These are phyloP conservation scores for Phyllotreta striolata DNA, from an alignment of 2,888 invertebrate species.

Conservation along the genomic window DNA sequence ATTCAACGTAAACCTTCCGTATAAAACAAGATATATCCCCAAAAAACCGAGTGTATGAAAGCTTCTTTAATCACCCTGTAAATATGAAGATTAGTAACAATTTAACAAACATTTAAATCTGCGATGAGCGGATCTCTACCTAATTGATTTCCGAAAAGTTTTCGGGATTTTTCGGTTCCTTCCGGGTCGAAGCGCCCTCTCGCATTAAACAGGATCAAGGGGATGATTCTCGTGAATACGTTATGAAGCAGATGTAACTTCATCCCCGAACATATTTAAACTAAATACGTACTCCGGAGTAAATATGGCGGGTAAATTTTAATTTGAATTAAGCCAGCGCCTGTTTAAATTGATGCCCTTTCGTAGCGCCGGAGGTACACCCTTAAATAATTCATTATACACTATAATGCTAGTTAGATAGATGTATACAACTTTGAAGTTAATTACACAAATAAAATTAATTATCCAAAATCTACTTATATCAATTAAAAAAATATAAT, in stretches of 20 bases:
- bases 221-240: conserved; percentile 14
- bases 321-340: conserved; percentile 20
- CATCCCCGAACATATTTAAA: conserved; percentile 17
- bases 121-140: not conserved
- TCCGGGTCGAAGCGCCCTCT: not conserved
- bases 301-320: conserved; percentile 24
- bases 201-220: conserved; percentile 5
- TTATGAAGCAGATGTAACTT: conserved; percentile 20
- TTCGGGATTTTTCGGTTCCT: too few relatives aligned
- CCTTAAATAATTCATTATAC: not conserved
- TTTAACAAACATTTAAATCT: conserved; percentile 1
- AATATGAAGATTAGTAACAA: too few relatives aligned
- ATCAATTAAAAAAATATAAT: too few relatives aligned
- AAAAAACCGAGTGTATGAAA: too few relatives aligned
- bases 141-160: too few relatives aligned
- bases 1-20: too few relatives aligned
- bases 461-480: too few relatives aligned
- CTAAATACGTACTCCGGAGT: conserved; percentile 18
- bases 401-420: too few relatives aligned
- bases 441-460: too few relatives aligned
- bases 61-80: too few relatives aligned
- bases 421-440: too few relatives aligned
- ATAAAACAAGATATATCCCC: too few relatives aligned
- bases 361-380: not conserved
- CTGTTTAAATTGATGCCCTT: not conserved